phyloP scores from a whole-genome alignment of 2,113 vertebrate genomes.

The Oncorhynchus keta region DNA sequence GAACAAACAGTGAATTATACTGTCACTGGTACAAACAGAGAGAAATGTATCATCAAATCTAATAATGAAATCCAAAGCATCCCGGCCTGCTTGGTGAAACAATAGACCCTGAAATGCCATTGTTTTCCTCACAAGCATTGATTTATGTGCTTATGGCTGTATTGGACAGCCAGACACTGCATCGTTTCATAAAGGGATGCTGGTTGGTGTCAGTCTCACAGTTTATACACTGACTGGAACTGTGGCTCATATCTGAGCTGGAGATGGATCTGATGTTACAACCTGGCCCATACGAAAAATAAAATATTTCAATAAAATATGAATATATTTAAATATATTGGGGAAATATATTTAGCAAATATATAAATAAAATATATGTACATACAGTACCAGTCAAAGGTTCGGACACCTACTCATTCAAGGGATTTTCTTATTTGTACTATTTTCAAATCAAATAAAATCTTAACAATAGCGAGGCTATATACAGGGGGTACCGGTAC shows the following conservation, averaged over 20 bases:
- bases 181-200: constrained; percentile 45
- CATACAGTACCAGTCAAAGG: too few species aligned
- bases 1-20: constrained; percentile 64
- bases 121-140: constrained; percentile 38
- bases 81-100: constrained; percentile 35
- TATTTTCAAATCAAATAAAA: too few species aligned
- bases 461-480: too few species aligned
- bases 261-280: background rate
- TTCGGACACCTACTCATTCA: too few species aligned
- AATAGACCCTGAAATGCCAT: constrained; percentile 52
- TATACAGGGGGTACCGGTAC: too few species aligned
- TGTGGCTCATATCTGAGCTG: background rate
- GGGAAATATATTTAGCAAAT: background rate
- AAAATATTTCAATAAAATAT: background rate
- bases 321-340: background rate
- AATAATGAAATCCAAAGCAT: constrained; percentile 54
- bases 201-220: background rate
- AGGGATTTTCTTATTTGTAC: too few species aligned
- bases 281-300: background rate
- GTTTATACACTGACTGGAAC: background rate
- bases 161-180: constrained; percentile 31
- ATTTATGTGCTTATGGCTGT: constrained; percentile 44
- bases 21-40: constrained; percentile 52
- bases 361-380: background rate
- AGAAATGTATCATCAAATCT: constrained; percentile 54